Conservation (phyloP, 1,140 invertebrate genomes). For the Melipona quadrifasciata region DNA sequence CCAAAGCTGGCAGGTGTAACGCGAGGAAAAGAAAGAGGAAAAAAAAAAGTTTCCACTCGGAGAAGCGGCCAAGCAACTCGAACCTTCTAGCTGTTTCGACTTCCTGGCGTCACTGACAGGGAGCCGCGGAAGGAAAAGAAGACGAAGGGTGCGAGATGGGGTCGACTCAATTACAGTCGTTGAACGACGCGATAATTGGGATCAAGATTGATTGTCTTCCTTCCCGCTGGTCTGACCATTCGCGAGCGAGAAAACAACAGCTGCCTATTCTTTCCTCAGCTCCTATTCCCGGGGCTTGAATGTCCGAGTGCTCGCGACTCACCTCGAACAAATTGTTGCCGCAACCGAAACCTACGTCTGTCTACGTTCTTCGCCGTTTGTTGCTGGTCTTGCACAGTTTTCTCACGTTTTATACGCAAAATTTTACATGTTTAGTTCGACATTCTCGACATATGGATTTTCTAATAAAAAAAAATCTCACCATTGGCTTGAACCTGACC, state of each 20-base stretch:
- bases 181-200: constrained; percentile 79
- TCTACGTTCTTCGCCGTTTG: too few species aligned
- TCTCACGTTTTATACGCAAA: too few species aligned
- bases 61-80: constrained; percentile 51
- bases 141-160: constrained; percentile 39
- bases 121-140: constrained; percentile 36
- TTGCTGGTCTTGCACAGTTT: too few species aligned
- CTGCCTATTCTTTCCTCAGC: constrained; percentile 30
- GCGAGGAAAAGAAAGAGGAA: not conserved
- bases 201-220: constrained; percentile 77
- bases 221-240: constrained; percentile 56
- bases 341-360: not conserved
- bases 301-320: not conserved
- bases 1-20: constrained; percentile 41
- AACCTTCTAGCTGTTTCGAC: constrained; percentile 67
- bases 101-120: constrained; percentile 55
- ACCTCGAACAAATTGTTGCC: not conserved
- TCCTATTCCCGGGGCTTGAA: not conserved
- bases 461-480: too few species aligned
- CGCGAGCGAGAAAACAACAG: constrained; percentile 38
- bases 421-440: too few species aligned
- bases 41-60: constrained; percentile 49
- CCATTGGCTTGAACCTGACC: too few species aligned
- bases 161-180: constrained; percentile 75
- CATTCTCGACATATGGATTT: too few species aligned